Evolutionary conservation across 92 coral and sea anemone species (phyloP), one percentile per base, ranked within the genome.

Genomic region (Parazoanthus swiftii): DNA sequence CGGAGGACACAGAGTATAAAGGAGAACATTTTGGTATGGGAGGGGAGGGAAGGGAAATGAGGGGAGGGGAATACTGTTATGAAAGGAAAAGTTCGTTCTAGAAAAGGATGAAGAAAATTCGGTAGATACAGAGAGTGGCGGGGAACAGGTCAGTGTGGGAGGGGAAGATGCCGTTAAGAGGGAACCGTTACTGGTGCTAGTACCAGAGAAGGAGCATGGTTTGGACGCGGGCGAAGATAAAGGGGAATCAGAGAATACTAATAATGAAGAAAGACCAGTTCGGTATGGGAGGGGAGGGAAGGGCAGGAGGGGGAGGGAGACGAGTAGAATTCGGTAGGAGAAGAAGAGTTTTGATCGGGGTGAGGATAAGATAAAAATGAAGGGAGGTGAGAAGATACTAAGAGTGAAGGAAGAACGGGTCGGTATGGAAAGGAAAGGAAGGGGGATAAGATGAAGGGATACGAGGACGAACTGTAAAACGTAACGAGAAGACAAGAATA

Each of bases 61-160:
- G 14, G 6, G 25, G 25, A 23, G 70, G 26, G 6, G 25, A 20
- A 15, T 48, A 37, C 50, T 77, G n/a, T 68, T 68, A 25, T 33
- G 87, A 44, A 96, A 95, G 2, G 93, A 93, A 38, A 94, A 93
- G 18, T 93, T 70, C 25, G 98, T 86, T 37, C 86, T 89, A 80
- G 94, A 93, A 25, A 94, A 95, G 90, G 96, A 93, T 68, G 95
- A 95, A 72, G 98, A 92, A 1, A 95, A 94, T 80, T 94, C 98
- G 0, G 95, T 91, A 75, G 98, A 46, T 46, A 46, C 51, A 46
- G 51, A 46, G 51, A 46, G 9, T 6, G 51, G 6, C 42, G 51
- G 51, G 11, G 6, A 46, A 46, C 51, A 46, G 51, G 51, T 46
- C 51, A 8, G 51, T 6, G 66, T 6, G 85, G 73, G 43, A 76